These are phyloP conservation scores for Ramazzottius varieornatus DNA, from an alignment of 2,888 invertebrate species.

Conservation along the genomic window DNA sequence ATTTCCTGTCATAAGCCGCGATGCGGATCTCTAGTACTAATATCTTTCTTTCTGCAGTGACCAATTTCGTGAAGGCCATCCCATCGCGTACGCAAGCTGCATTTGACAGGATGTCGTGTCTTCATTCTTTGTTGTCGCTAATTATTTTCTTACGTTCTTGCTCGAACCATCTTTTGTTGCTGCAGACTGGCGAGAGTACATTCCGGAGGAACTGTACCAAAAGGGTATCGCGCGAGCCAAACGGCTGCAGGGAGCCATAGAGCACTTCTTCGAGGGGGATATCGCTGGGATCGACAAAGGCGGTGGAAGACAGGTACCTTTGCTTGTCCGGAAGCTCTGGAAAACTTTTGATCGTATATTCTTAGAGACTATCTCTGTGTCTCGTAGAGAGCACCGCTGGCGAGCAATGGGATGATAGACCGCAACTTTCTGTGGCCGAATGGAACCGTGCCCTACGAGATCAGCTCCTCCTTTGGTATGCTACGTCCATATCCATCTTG, in stretches of 20 bases:
- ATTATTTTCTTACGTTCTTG: too few relatives aligned
- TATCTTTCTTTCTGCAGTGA: too few relatives aligned
- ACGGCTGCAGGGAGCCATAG: not conserved
- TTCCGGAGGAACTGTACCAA: not conserved
- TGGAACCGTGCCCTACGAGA: not conserved
- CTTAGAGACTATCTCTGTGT: too few relatives aligned
- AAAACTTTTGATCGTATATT: too few relatives aligned
- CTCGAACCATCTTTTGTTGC: too few relatives aligned
- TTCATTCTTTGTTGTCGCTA: too few relatives aligned
- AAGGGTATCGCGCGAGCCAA: not conserved
- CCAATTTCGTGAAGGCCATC: too few relatives aligned
- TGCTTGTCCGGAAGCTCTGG: too few relatives aligned
- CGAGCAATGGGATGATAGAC: not conserved
- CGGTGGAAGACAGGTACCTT: not conserved
- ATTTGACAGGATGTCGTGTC: too few relatives aligned
- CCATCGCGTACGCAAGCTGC: too few relatives aligned
- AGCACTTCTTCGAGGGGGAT: slow-evolving; percentile 7
- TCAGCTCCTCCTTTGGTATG: not conserved
- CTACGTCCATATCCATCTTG: not conserved
- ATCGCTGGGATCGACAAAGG: slow-evolving; percentile 6
- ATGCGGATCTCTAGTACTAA: too few relatives aligned
- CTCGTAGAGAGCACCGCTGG: not conserved
- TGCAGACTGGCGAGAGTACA: not conserved
- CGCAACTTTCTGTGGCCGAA: not conserved
- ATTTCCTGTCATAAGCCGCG: too few relatives aligned